Evolutionary conservation across 2,888 invertebrate genomes (phyloP).

Genomic region (Tenthredo amoena): DNA sequence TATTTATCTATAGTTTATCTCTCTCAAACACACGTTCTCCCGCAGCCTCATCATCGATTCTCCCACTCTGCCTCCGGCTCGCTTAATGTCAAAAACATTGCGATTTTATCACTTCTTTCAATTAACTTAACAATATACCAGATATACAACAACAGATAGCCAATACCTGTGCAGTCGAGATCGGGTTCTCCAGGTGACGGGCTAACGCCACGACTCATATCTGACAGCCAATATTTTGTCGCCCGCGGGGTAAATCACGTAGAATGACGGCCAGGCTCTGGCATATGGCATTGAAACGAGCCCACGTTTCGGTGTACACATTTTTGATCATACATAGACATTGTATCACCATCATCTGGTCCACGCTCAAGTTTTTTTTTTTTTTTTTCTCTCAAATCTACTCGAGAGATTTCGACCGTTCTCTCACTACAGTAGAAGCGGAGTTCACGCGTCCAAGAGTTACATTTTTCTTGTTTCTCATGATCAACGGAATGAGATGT

Average conservation of each 20-base stretch:
- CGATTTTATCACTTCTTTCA: constrained; percentile 71
- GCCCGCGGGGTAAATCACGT: not conserved
- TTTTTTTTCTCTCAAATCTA: not conserved
- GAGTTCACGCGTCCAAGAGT: not conserved
- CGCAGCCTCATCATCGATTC: constrained; percentile 55
- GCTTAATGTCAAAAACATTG: constrained; percentile 70
- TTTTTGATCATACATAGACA: constrained; percentile 45
- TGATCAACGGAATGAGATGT: not conserved
- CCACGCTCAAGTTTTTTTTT: not conserved
- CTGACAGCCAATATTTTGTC: constrained; percentile 62
- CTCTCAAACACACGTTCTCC: constrained; percentile 55
- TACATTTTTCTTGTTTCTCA: not conserved
- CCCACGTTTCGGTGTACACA: constrained; percentile 64
- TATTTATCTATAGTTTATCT: constrained; percentile 55
- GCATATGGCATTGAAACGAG: constrained; percentile 59
- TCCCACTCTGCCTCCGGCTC: constrained; percentile 56
- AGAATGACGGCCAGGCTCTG: constrained; percentile 58
- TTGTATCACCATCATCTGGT: constrained; percentile 24
- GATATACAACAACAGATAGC: constrained; percentile 67
- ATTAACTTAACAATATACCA: constrained; percentile 72
- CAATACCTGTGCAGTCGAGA: constrained; percentile 63
- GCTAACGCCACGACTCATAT: constrained; percentile 30
- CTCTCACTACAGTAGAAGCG: not conserved
- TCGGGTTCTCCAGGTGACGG: constrained; percentile 42
- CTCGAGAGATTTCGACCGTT: not conserved